These are phyloP conservation scores for Nomia melanderi DNA, from an alignment of 1,140 invertebrate species.

Conservation along the genomic window DNA sequence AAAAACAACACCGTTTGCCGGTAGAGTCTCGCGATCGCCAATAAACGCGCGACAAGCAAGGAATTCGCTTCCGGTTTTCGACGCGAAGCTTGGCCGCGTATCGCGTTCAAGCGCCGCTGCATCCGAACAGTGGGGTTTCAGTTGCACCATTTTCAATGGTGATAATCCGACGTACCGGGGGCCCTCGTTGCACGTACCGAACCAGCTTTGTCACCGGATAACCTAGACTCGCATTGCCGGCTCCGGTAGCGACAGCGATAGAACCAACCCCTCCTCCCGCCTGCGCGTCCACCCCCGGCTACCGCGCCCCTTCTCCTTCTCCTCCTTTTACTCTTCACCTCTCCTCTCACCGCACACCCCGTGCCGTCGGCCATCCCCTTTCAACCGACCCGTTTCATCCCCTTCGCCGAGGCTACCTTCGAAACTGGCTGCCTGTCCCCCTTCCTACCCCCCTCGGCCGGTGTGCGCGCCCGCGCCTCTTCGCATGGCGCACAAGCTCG, in stretches of 20 bases:
- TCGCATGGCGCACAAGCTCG: conserved; percentile 57
- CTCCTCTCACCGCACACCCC: too few relatives aligned
- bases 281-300: background rate
- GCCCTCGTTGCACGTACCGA: conserved; percentile 60
- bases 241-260: conserved; percentile 72
- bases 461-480: conserved; percentile 1
- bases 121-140: conserved; percentile 74
- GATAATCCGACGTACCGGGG: conserved; percentile 71
- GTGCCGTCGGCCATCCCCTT: conserved; percentile 20
- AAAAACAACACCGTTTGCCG: conserved; percentile 2
- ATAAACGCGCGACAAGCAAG: conserved; percentile 59
- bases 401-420: conserved; percentile 42
- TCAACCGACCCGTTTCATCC: conserved; percentile 37
- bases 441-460: background rate
- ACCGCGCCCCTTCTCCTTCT: background rate
- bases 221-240: conserved; percentile 74
- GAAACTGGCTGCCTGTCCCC: conserved; percentile 15
- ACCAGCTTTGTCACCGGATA: conserved; percentile 77
- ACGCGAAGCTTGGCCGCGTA: conserved; percentile 60
- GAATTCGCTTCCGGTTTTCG: conserved; percentile 71
- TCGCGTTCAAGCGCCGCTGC: conserved; percentile 77
- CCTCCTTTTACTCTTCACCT: too few relatives aligned
- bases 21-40: conserved; percentile 45
- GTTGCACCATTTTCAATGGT: conserved; percentile 75
- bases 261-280: conserved; percentile 34